phyloP scores from a whole-genome alignment of 1,140 invertebrate genomes.

The Caenorhabditis tropicalis region DNA sequence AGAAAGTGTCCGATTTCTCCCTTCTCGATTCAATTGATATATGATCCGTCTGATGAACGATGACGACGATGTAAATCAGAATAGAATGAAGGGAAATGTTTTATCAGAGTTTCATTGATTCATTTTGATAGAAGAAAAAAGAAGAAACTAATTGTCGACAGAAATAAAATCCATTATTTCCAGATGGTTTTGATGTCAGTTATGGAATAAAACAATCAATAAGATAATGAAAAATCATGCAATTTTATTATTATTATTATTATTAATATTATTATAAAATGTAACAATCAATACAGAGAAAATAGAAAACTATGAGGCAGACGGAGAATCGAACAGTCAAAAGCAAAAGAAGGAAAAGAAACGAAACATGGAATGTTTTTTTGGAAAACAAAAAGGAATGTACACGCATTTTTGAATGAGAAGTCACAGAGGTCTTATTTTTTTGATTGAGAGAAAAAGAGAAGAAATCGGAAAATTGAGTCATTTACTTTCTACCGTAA shows the following conservation, averaged over 20 bases:
- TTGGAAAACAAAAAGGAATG: constrained; percentile 27
- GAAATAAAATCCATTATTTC: too few species aligned
- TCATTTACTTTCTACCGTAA: constrained; percentile 24
- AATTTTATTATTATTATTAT: not conserved
- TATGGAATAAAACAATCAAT: too few species aligned
- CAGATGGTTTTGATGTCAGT: too few species aligned
- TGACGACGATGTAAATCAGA: not conserved
- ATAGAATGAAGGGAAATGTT: not conserved
- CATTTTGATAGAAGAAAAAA: too few species aligned
- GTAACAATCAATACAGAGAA: not conserved
- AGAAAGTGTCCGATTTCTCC: constrained; percentile 32
- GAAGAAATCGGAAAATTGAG: not conserved
- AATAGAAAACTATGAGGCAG: not conserved
- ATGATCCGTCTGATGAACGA: constrained; percentile 15
- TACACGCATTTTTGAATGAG: constrained; percentile 40
- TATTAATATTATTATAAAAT: not conserved
- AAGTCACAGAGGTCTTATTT: constrained; percentile 26
- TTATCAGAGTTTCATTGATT: not conserved
- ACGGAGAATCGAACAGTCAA: constrained; percentile 5
- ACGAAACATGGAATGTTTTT: constrained; percentile 18
- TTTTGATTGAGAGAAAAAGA: not conserved
- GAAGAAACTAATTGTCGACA: too few species aligned
- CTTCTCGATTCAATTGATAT: constrained; percentile 38
- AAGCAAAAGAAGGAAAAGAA: not conserved
- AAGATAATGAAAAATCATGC: too few species aligned